Evolutionary conservation across 2,888 invertebrate species (phyloP).

Genomic region (Drepana falcataria): DNA sequence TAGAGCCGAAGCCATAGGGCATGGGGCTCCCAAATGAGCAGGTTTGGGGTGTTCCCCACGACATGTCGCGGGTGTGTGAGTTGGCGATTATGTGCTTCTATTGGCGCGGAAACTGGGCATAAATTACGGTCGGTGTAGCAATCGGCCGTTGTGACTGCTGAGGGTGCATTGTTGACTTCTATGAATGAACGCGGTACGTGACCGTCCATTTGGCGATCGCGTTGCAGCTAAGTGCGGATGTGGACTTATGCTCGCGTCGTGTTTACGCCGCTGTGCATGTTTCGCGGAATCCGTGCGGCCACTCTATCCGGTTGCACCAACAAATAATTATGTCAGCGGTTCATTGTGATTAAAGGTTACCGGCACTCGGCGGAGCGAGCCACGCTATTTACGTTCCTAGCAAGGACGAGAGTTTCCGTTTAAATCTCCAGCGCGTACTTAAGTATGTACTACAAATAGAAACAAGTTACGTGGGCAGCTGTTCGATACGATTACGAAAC

Average conservation of each 20-base stretch:
- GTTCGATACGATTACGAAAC: constrained; percentile 50
- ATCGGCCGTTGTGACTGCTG: constrained; percentile 40
- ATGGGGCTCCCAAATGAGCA: constrained; percentile 74
- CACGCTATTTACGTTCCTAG: constrained; percentile 32
- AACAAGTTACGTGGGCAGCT: constrained; percentile 65
- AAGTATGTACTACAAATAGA: constrained; percentile 57
- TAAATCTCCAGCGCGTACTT: constrained; percentile 33
- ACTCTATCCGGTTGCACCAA: constrained; percentile 60
- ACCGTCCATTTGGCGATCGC: constrained; percentile 47
- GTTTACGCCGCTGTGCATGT: constrained; percentile 49
- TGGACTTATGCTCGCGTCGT: constrained; percentile 42
- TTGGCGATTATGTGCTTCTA: constrained; percentile 12
- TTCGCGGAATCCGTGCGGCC: constrained; percentile 57
- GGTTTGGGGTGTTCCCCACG: constrained; percentile 31
- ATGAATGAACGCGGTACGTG: constrained; percentile 56
- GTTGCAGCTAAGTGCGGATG: constrained; percentile 53
- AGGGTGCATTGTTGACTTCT: constrained; percentile 45
- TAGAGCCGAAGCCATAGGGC: constrained; percentile 69
- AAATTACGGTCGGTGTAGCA: constrained; percentile 45
- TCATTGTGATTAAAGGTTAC: constrained; percentile 56
- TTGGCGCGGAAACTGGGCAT: constrained; percentile 43
- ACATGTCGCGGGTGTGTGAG: constrained; percentile 4
- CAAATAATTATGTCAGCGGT: constrained; percentile 71
- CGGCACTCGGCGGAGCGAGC: constrained; percentile 26
- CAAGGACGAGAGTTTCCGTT: constrained; percentile 51